These are phyloP conservation scores for Dipodomys ordii DNA, from an alignment of 2,113 vertebrate genomes.

Conservation along the genomic window DNA sequence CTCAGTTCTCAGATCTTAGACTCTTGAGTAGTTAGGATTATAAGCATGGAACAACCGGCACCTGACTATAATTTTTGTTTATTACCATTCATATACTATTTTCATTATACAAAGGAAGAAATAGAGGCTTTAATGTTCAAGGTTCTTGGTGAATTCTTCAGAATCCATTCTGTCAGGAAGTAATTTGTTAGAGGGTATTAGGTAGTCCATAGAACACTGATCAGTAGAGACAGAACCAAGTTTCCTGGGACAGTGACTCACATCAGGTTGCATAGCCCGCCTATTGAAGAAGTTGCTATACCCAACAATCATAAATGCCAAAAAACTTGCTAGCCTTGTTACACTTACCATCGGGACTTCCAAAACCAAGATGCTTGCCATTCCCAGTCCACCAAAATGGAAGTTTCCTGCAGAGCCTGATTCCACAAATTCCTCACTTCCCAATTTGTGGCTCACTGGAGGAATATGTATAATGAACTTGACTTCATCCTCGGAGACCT, in stretches of 20 bases:
- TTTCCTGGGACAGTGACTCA: background rate
- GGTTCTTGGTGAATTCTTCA: background rate
- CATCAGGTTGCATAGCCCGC: background rate
- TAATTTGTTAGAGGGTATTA: background rate
- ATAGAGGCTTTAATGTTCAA: background rate
- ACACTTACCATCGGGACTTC: background rate
- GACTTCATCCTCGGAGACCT: background rate
- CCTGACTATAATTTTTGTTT: background rate
- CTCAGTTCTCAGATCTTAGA: too few relatives aligned
- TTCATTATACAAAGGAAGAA: conserved; percentile 15
- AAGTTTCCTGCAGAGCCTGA: background rate
- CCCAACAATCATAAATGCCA: background rate
- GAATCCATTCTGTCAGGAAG: background rate
- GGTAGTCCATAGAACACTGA: background rate
- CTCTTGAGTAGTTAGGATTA: too few relatives aligned
- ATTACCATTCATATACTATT: background rate
- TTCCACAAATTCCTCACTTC: background rate
- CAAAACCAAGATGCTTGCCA: background rate
- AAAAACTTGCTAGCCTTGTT: background rate
- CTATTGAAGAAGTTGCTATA: background rate
- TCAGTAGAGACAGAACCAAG: background rate
- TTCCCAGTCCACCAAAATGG: background rate
- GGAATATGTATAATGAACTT: background rate
- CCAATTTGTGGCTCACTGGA: background rate
- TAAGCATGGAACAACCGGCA: background rate